phyloP scores from a whole-genome alignment of 2,113 vertebrate genomes.

The Phoenicopterus ruber region DNA sequence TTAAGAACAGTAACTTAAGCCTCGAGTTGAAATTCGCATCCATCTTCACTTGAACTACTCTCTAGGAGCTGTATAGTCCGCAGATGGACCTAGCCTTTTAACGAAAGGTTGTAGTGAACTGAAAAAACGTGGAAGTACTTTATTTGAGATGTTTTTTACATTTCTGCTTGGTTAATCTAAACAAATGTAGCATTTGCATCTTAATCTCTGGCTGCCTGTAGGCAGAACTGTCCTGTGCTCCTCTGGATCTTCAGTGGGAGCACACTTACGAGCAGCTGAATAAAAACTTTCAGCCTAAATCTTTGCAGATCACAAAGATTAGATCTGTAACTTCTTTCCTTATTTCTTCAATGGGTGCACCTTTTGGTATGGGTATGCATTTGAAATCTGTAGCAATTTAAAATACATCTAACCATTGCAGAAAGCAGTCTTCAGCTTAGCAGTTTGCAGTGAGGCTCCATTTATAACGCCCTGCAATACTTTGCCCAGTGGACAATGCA shows the following conservation, averaged over 20 bases:
- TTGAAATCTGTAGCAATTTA: neutral
- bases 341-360: neutral
- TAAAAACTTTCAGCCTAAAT: neutral
- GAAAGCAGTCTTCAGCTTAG: neutral
- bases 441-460: neutral
- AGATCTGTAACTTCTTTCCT: neutral
- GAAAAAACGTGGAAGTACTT: neutral
- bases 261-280: neutral
- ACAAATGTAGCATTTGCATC: neutral
- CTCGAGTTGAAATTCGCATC: rapidly evolving
- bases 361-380: neutral
- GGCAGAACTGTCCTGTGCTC: neutral
- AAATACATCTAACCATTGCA: neutral
- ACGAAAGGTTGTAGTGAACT: neutral
- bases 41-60: neutral
- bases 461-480: neutral
- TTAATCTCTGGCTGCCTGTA: neutral
- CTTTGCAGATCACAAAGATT: neutral
- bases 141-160: neutral
- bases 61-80: neutral
- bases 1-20: neutral
- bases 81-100: neutral
- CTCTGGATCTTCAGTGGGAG: neutral
- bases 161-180: neutral
- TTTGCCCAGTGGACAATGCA: neutral